A percentile compares a stretch with the other conserved stretches of the same genome.
Evolutionary conservation across 2,113 vertebrate genomes (phyloP).

Genomic region (Rhea americana): DNA sequence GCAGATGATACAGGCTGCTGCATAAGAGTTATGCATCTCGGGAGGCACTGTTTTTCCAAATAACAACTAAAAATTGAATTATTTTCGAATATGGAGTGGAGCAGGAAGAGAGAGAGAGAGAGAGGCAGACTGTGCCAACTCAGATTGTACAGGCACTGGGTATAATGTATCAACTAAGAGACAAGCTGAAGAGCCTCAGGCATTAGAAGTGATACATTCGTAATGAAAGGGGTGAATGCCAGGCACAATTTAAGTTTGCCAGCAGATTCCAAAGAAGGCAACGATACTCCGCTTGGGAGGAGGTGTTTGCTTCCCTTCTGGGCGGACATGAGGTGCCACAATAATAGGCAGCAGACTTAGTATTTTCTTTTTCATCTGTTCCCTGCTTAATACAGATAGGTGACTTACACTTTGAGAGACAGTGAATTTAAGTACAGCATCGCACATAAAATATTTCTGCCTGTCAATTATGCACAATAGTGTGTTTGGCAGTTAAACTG

Average conservation of each 20-base stretch:
- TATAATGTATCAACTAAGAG: neutral
- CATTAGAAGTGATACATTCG: neutral
- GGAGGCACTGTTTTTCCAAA: neutral
- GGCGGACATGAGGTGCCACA: neutral
- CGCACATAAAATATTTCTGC: neutral
- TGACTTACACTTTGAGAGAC: neutral
- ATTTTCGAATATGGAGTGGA: neutral
- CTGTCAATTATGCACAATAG: neutral
- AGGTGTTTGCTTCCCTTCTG: slow-evolving; percentile 15
- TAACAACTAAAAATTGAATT: neutral
- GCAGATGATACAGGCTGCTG: neutral
- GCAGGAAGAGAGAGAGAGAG: neutral
- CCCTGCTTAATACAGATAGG: neutral
- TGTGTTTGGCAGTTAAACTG: slow-evolving; percentile 18
- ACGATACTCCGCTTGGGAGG: neutral
- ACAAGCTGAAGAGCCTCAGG: neutral
- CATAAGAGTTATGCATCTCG: neutral
- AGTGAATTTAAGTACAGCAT: slow-evolving; percentile 26
- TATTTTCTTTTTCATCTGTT: neutral
- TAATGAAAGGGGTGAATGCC: neutral
- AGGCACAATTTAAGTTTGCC: neutral
- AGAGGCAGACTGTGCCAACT: neutral
- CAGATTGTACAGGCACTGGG: neutral
- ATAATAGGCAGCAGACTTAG: neutral
- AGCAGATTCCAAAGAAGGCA: neutral